Evolutionary conservation across 2,888 invertebrate genomes (phyloP).

Genomic region (Trichacis sp.): DNA sequence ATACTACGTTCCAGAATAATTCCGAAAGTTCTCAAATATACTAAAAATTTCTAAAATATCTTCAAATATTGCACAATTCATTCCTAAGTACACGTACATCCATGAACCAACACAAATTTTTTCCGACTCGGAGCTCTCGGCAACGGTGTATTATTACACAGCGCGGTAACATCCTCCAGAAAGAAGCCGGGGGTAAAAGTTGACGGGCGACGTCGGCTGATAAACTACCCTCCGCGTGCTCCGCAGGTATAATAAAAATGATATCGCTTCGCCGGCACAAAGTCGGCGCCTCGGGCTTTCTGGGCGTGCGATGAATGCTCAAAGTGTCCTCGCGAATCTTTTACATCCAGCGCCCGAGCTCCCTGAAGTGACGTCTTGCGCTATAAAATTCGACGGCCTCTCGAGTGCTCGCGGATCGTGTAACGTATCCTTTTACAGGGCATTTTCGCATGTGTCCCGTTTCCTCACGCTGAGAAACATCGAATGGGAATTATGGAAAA

Average conservation of each 20-base stretch:
- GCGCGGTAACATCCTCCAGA: conserved; percentile 31
- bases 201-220: conserved; percentile 44
- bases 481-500: neutral
- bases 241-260: conserved; percentile 62
- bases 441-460: no score
- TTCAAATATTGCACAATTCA: no score
- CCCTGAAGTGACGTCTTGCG: conserved; percentile 2
- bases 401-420: neutral
- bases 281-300: conserved; percentile 55
- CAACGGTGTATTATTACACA: conserved; percentile 56
- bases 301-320: conserved; percentile 15
- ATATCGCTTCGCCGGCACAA: conserved; percentile 61
- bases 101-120: no score
- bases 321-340: conserved; percentile 26
- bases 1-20: no score
- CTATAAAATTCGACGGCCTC: conserved; percentile 1
- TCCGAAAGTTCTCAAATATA: no score
- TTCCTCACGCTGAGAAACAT: neutral
- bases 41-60: no score
- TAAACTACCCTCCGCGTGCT: conserved; percentile 57
- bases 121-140: no score
- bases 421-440: neutral
- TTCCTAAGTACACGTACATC: no score
- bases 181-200: conserved; percentile 21
- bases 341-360: conserved; percentile 1